Percentiles rank a stretch among this genome's conserved stretches.
phyloP scores from a whole-genome alignment of 2,888 invertebrate genomes.

The Diaprepes abbreviatus region DNA sequence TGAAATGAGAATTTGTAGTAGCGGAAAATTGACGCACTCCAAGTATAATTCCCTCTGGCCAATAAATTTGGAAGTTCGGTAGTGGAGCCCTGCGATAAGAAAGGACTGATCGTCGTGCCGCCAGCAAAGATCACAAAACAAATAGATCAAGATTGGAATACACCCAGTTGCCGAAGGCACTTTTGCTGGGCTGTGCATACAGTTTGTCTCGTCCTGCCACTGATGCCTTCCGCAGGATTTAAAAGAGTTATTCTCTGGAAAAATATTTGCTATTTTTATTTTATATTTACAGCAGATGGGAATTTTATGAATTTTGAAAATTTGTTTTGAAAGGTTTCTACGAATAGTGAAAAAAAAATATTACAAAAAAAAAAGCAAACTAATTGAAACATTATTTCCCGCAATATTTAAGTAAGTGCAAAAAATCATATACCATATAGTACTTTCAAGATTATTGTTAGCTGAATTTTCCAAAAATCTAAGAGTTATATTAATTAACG shows the following conservation, averaged over 20 bases:
- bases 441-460: no score
- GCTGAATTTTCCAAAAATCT: no score
- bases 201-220: slow-evolving; percentile 52
- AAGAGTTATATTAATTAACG: no score
- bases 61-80: slow-evolving; percentile 54
- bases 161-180: slow-evolving; percentile 56
- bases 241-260: slow-evolving; percentile 25
- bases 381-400: no score
- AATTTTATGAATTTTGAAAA: no score
- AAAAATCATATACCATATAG: no score
- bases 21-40: slow-evolving; percentile 36
- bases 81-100: slow-evolving; percentile 66
- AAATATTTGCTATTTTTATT: no score
- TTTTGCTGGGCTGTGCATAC: slow-evolving; percentile 66
- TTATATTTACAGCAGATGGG: no score
- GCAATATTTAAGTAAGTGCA: no score
- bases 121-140: slow-evolving; percentile 68
- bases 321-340: no score
- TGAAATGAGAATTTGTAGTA: neutral
- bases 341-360: no score
- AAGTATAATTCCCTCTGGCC: slow-evolving; percentile 47
- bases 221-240: slow-evolving; percentile 18
- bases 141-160: slow-evolving; percentile 67
- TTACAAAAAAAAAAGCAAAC: no score
- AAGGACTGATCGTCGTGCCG: slow-evolving; percentile 65